Evolutionary conservation across 1,140 invertebrate genomes (phyloP), one percentile per base, ranked within the genome.

Genomic region (Elysia chlorotica): DNA sequence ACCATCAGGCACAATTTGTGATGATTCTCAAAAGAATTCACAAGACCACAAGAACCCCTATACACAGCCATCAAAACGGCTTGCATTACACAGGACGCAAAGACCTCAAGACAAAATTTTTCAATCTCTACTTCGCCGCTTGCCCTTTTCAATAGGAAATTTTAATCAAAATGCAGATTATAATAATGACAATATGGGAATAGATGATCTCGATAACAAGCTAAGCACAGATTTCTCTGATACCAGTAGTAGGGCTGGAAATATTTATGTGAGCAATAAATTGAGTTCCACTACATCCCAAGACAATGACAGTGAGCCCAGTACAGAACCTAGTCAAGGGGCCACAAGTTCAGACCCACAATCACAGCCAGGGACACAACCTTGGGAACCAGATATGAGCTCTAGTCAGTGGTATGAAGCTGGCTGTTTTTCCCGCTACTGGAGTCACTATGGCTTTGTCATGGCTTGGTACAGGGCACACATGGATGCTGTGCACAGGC

Each of bases 171-270:
- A n/a, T n/a, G n/a, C n/a, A n/a, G n/a, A n/a, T n/a, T n/a, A n/a
- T n/a, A n/a, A 6, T 63, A 54, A 54, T 2, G 69, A 63, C 1
- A 71, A 63, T 63, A 30, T 41, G 25, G 37, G 37, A n/a, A 5
- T 63, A 5, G 59, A 63, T 63, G 33, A 70, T 38, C 3, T 36
- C n/a, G 57, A 61, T n/a, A 53, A 63, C 36, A 41, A 48, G 23
- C 38, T 63, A 17, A 48, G 59, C 59, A 71, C 69, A 28, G 57
- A 71, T 28, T 71, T 30, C 59, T 71, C 69, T 36, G 59, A 71
- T 28, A 71, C 56, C 3, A 71, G 69, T 30, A 71, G 59, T 23
- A 48, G 25, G n/a, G n/a, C n/a, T n/a, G n/a, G n/a, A n/a, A n/a
- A n/a, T n/a, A n/a, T n/a, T n/a, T n/a, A n/a, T n/a, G n/a, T n/a